These are phyloP conservation scores for Pycnonotus jocosus DNA, from an alignment of 2,113 vertebrate species.

Conservation along the genomic window DNA sequence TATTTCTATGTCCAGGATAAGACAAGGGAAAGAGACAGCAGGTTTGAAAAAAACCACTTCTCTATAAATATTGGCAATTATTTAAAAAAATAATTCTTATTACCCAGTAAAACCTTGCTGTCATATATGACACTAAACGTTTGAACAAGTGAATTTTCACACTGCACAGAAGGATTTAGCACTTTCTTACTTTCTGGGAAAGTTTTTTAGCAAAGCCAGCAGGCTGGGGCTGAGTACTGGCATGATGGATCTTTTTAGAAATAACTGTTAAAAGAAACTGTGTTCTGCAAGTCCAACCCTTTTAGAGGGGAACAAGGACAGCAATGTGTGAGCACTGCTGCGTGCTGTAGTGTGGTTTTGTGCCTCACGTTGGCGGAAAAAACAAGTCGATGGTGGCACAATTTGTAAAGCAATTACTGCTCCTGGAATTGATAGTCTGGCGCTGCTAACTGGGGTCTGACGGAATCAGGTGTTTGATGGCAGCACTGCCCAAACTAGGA, in stretches of 20 bases:
- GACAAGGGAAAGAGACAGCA: not conserved
- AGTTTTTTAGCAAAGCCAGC: not conserved
- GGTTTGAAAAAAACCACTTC: not conserved
- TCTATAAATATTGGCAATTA: not conserved
- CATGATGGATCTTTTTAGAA: not conserved
- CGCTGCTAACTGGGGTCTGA: not conserved
- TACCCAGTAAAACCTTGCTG: not conserved
- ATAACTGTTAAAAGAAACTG: constrained; percentile 25
- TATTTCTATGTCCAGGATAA: not conserved
- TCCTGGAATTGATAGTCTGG: not conserved
- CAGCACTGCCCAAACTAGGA: not conserved
- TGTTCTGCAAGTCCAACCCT: constrained; percentile 6
- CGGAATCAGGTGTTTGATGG: not conserved
- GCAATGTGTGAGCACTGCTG: constrained; percentile 8
- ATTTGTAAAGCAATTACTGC: constrained; percentile 49
- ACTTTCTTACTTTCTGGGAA: not conserved
- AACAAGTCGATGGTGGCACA: constrained; percentile 23
- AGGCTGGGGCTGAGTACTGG: not conserved
- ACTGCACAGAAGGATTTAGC: not conserved
- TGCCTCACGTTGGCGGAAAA: not conserved
- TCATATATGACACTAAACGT: not conserved
- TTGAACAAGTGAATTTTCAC: not conserved
- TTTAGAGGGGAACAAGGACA: constrained; percentile 1
- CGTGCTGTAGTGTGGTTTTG: not conserved
- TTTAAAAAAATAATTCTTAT: not conserved